Base-by-base conservation (phyloP, 2,797 vertebrate genomes). In the Notoglanidium macrostoma region DNA sequence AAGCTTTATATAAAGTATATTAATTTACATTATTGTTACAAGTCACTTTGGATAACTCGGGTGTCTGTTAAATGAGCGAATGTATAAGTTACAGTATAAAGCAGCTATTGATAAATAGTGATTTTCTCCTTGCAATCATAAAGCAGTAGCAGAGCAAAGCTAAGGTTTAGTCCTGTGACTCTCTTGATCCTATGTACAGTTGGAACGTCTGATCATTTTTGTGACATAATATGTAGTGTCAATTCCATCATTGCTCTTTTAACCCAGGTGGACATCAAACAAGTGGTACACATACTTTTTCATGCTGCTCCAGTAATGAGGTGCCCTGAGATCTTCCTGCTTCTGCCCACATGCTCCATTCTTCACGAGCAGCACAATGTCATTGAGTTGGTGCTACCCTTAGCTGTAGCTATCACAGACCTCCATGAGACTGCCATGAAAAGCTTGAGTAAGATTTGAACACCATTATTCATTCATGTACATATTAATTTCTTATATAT, bases 281-380 rank as follows among this genome's bases (percentile, higher is more conserved):
- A 0, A 5, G 21, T 94, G n/a, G 35, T 92, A 0, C 0, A 70
- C 0, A 6, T 87, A 14, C 90, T 96, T 44, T 0, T 1, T 0
- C 0, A 0, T 1, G 90, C 92, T 7, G 67, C 5, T 12, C 0
- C 0, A 2, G 3, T 7, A 9, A 84, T 95, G 3, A 95, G 90
- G 84, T 94, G 93, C 5, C 92, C 95, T 67, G 95, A 95, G 87
- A 89, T 95, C 89, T 26, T 95, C n/a, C 63, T 94, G 84, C 3
- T 95, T 46, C 91, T 95, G 84, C 92, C 92, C 83, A 92, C 89
- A 0, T 95, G 90, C 54, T 92, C 94, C 0, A 80, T 93, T 61
- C 74, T 95, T 57, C 93, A 92, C 61, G 92, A 93, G 5, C 92
- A 95, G n/a, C 54, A 85, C 0, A 55, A 55, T 2, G 89, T 92